Evolutionary conservation across 2,888 invertebrate genomes (phyloP).

Genomic region (Heliconius cydno): DNA sequence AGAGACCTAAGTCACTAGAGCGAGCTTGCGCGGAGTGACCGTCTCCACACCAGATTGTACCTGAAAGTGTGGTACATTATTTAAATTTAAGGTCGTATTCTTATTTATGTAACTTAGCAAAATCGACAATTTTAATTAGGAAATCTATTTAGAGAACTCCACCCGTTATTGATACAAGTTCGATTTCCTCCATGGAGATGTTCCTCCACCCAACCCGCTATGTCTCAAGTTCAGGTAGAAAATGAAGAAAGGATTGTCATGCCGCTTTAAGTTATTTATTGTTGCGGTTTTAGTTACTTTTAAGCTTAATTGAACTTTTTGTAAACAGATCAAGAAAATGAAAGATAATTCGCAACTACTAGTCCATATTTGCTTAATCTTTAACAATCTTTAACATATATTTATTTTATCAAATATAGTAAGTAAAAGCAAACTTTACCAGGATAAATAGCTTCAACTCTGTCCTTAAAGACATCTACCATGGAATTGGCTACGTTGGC

Average conservation of each 20-base stretch:
- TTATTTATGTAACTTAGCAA: too few species aligned
- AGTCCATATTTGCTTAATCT: too few species aligned
- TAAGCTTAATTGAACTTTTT: not conserved
- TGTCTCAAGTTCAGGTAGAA: too few species aligned
- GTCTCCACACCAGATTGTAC: constrained; percentile 90
- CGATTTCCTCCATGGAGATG: too few species aligned
- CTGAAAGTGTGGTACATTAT: constrained; percentile 61
- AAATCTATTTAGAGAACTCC: too few species aligned
- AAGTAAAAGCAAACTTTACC: constrained; percentile 60
- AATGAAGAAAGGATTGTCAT: too few species aligned
- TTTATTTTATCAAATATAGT: not conserved
- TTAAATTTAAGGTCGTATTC: not conserved
- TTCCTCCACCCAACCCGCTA: too few species aligned
- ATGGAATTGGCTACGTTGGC: constrained; percentile 71
- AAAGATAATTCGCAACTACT: too few species aligned
- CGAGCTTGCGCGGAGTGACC: constrained; percentile 84
- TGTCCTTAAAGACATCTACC: constrained; percentile 77
- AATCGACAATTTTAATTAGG: too few species aligned
- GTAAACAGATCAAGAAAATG: too few species aligned
- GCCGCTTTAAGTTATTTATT: not conserved
- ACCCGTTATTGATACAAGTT: too few species aligned
- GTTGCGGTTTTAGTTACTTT: not conserved
- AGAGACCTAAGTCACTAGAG: constrained; percentile 85
- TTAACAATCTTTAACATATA: not conserved
- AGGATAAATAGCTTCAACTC: constrained; percentile 83